phyloP scores from a whole-genome alignment of 2,797 vertebrate species.

The Tolypeutes matacus region DNA sequence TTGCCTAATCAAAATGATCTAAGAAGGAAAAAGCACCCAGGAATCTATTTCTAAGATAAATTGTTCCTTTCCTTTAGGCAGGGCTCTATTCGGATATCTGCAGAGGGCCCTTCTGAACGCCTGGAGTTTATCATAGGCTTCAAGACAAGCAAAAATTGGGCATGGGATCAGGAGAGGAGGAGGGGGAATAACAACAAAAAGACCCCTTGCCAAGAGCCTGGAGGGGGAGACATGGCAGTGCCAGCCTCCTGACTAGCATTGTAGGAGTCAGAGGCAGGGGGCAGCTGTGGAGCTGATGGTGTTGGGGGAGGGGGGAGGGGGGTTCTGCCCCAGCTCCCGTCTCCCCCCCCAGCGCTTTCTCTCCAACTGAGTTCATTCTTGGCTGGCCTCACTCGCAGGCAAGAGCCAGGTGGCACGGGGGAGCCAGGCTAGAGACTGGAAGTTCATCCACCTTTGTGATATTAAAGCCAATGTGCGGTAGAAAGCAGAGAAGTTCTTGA shows the following conservation, averaged over 20 bases:
- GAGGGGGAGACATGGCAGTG: slow-evolving; percentile 65
- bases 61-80: background rate
- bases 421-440: slow-evolving; percentile 65
- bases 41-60: slow-evolving; percentile 21
- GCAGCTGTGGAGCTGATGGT: background rate
- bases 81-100: background rate
- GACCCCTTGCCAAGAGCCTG: slow-evolving; percentile 58
- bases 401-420: background rate
- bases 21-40: background rate
- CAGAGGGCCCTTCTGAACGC: slow-evolving; percentile 36
- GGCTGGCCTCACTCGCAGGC: background rate
- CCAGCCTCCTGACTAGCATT: slow-evolving; percentile 45
- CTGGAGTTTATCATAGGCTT: slow-evolving; percentile 83
- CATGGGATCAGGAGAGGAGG: slow-evolving; percentile 67
- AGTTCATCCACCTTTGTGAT: slow-evolving; percentile 50
- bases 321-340: background rate
- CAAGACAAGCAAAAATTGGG: slow-evolving; percentile 77
- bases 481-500: background rate
- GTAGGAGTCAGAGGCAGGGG: slow-evolving; percentile 57
- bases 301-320: fast-evolving
- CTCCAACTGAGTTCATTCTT: slow-evolving; percentile 65
- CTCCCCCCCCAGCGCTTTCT: slow-evolving; percentile 7
- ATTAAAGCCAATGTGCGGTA: background rate
- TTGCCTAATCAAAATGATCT: slow-evolving; percentile 42
- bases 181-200: slow-evolving; percentile 79